Percentiles rank a stretch among this genome's conserved stretches.
phyloP scores from a whole-genome alignment of 2,888 invertebrate genomes.

The Villa cingulata region DNA sequence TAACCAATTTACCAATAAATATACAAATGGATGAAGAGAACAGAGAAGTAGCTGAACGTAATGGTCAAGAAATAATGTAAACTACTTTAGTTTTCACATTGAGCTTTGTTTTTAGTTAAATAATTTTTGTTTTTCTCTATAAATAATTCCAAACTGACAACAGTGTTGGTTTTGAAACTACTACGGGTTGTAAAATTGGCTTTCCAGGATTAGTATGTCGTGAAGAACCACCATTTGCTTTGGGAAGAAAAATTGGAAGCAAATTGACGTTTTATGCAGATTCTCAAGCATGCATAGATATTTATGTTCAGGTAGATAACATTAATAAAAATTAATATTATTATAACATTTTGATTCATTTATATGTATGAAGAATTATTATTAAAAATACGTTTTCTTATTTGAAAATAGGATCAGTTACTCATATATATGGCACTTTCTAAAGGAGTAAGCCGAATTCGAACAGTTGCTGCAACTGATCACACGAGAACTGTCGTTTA shows the following conservation, averaged over 20 bases:
- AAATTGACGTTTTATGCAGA: no score
- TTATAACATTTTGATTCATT: no score
- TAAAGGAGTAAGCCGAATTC: conserved; percentile 53
- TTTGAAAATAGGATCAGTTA: conserved; percentile 52
- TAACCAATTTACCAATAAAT: no score
- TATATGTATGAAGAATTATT: no score
- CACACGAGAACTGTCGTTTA: conserved; percentile 81
- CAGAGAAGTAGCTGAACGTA: conserved; percentile 37
- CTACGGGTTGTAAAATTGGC: conserved; percentile 49
- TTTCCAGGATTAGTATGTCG: conserved; percentile 49
- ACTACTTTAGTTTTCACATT: no score
- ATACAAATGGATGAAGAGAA: no score
- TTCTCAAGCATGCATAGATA: conserved; percentile 54
- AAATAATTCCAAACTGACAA: no score
- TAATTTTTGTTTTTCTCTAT: no score
- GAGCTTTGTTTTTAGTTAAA: no score
- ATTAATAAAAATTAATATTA: no score
- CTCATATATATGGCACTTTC: conserved; percentile 82
- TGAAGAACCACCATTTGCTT: conserved; percentile 30
- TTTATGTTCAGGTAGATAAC: conserved; percentile 40
- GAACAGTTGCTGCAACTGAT: conserved; percentile 54
- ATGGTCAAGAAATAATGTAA: no score
- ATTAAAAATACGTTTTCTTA: background rate
- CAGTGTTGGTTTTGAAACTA: conserved; percentile 48
- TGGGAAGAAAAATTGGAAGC: conserved; percentile 51